A percentile compares a stretch with the other conserved stretches of the same genome.
These are phyloP conservation scores for Merops nubicus DNA, from an alignment of 2,113 vertebrate species.

Conservation along the genomic window DNA sequence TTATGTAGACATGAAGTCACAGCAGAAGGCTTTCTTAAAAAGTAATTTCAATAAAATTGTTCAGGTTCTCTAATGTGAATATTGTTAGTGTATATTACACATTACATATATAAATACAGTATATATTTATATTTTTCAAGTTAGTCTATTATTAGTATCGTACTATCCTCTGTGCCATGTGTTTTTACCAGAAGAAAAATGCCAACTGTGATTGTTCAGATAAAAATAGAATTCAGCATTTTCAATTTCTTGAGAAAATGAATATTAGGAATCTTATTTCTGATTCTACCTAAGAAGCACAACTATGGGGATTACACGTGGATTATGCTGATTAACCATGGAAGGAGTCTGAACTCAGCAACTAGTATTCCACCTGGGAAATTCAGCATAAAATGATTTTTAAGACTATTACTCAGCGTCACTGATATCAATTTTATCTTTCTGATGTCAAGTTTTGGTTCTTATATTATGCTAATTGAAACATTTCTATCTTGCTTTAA, in stretches of 20 bases:
- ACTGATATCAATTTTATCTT: slow-evolving; percentile 44
- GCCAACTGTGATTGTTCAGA: slow-evolving; percentile 79
- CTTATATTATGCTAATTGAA: slow-evolving; percentile 32
- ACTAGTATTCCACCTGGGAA: background rate
- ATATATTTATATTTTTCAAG: slow-evolving; percentile 94
- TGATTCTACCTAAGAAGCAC: slow-evolving; percentile 91
- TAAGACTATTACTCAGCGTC: background rate
- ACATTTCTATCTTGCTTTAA: slow-evolving; percentile 44
- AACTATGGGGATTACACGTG: slow-evolving; percentile 64
- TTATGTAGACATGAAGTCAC: slow-evolving; percentile 27
- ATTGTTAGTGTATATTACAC: slow-evolving; percentile 82
- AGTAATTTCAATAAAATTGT: slow-evolving; percentile 84
- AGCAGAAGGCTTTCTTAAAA: slow-evolving; percentile 63
- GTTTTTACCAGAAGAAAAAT: slow-evolving; percentile 78
- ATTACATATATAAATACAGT: slow-evolving; percentile 69
- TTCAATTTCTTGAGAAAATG: slow-evolving; percentile 76
- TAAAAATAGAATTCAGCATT: slow-evolving; percentile 73
- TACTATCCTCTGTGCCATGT: slow-evolving; percentile 81
- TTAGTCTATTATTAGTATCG: slow-evolving; percentile 80
- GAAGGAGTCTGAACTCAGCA: background rate
- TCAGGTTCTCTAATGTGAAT: slow-evolving; percentile 79
- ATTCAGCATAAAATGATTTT: background rate
- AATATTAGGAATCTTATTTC: slow-evolving; percentile 79
- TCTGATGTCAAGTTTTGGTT: slow-evolving; percentile 34
- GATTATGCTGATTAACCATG: background rate